A percentile compares a stretch with the other conserved stretches of the same genome.
Evolutionary conservation across 2,888 invertebrate genomes (phyloP).

Genomic region (Osmoderma eremita): DNA sequence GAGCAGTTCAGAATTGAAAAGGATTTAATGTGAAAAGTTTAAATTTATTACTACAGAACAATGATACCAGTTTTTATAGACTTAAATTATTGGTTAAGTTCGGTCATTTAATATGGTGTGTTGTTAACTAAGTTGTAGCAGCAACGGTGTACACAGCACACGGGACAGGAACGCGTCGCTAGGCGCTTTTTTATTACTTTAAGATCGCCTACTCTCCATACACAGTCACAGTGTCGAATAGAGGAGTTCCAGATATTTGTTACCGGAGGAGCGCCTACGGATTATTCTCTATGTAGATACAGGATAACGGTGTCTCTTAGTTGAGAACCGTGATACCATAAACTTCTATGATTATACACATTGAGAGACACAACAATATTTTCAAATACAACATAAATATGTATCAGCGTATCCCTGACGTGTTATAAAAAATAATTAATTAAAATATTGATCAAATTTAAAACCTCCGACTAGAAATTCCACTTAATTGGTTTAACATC

Average conservation of each 20-base stretch:
- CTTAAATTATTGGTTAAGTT: conserved; percentile 65
- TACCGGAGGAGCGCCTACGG: conserved; percentile 31
- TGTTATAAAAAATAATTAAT: too few relatives aligned
- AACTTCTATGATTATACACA: too few relatives aligned
- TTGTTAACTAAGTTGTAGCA: conserved; percentile 60
- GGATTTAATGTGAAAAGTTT: conserved; percentile 65
- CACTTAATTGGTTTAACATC: conserved; percentile 1
- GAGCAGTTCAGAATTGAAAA: conserved; percentile 60
- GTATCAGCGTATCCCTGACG: too few relatives aligned
- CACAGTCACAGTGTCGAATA: conserved; percentile 26
- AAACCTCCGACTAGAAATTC: not conserved
- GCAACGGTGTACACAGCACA: conserved; percentile 52
- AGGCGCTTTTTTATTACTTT: conserved; percentile 42
- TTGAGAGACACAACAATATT: too few relatives aligned
- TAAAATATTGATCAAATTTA: too few relatives aligned
- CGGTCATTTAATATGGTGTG: conserved; percentile 60
- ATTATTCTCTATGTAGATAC: conserved; percentile 14
- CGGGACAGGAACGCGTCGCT: conserved; percentile 21
- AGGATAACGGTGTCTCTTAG: too few relatives aligned
- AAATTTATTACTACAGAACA: conserved; percentile 65
- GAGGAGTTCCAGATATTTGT: conserved; percentile 20
- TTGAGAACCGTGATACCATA: too few relatives aligned
- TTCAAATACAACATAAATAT: too few relatives aligned
- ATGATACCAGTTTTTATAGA: conserved; percentile 65
- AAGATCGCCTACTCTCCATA: conserved; percentile 37